Evolutionary conservation across 2,113 vertebrate genomes (phyloP).

Genomic region (Corythoichthys haematopterus): DNA sequence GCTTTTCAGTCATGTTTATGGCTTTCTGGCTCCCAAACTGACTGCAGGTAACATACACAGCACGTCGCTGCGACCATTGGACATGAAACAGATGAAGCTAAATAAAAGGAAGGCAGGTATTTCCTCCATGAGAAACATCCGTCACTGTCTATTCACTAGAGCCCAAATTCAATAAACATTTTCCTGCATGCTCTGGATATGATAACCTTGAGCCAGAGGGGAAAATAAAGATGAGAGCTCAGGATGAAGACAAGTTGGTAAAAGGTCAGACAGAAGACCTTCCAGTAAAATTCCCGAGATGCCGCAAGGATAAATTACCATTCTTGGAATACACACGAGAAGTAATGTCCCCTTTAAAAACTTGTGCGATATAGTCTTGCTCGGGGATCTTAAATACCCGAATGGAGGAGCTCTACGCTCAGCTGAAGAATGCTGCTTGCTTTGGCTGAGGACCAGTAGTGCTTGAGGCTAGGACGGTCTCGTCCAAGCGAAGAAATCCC

Average conservation of each 20-base stretch:
- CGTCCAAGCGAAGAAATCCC: conserved; percentile 15
- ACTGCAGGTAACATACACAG: neutral
- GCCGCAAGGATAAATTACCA: neutral
- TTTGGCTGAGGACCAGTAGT: conserved; percentile 33
- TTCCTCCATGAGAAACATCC: conserved; percentile 22
- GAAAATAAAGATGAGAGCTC: conserved; percentile 1
- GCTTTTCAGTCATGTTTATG: conserved; percentile 2
- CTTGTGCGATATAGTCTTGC: conserved; percentile 23
- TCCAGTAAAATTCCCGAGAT: conserved; percentile 14
- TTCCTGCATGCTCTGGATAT: conserved; percentile 7
- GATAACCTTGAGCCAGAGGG: neutral
- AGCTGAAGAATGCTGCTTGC: conserved; percentile 28
- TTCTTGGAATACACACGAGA: conserved; percentile 14
- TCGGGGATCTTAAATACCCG: conserved; percentile 27
- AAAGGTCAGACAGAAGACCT: conserved; percentile 3
- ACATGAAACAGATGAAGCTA: conserved; percentile 36
- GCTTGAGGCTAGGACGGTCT: conserved; percentile 12
- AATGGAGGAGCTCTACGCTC: conserved; percentile 15
- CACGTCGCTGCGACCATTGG: neutral
- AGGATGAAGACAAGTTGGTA: neutral
- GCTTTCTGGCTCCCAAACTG: neutral
- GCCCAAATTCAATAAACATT: neutral
- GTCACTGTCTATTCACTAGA: neutral
- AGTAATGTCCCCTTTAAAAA: conserved; percentile 18
- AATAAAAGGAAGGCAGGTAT: conserved; percentile 33